A percentile compares a stretch with the other conserved stretches of the same genome.
Conservation (phyloP, 2,113 vertebrate genomes). For the Noturus placidus region DNA sequence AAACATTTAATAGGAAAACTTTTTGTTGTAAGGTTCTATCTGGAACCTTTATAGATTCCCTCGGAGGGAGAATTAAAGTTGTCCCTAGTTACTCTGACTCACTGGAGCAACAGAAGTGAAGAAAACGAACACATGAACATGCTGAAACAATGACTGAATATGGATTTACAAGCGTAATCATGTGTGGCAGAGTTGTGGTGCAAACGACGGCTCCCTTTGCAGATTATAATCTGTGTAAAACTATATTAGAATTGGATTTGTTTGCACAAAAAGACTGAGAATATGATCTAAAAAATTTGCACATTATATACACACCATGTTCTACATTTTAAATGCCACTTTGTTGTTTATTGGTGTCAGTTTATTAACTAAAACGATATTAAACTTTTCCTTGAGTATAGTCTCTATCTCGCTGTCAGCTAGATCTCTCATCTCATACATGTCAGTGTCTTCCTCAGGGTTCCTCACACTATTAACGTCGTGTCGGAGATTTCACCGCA, state of each 20-base stretch:
- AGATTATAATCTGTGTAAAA: too few relatives aligned
- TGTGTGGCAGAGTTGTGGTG: too few relatives aligned
- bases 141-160: neutral
- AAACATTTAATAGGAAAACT: too few relatives aligned
- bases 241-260: too few relatives aligned
- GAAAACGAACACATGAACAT: too few relatives aligned
- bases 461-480: too few relatives aligned
- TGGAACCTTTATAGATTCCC: too few relatives aligned
- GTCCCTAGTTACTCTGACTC: neutral
- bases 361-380: slow-evolving; percentile 71
- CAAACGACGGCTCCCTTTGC: too few relatives aligned
- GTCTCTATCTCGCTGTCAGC: slow-evolving; percentile 75
- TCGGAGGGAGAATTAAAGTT: neutral
- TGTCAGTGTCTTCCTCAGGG: slow-evolving; percentile 75
- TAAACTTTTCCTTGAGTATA: slow-evolving; percentile 76
- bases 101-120: neutral
- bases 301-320: neutral
- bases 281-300: neutral
- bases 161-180: neutral
- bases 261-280: too few relatives aligned
- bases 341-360: slow-evolving; percentile 66
- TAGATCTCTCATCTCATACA: slow-evolving; percentile 73
- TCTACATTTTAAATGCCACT: neutral
- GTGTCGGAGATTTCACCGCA: too few relatives aligned
- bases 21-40: too few relatives aligned